Percentiles rank a stretch among this genome's conserved stretches.
Evolutionary conservation across 1,140 invertebrate species (phyloP).

Genomic region (Hormaphis cornu): DNA sequence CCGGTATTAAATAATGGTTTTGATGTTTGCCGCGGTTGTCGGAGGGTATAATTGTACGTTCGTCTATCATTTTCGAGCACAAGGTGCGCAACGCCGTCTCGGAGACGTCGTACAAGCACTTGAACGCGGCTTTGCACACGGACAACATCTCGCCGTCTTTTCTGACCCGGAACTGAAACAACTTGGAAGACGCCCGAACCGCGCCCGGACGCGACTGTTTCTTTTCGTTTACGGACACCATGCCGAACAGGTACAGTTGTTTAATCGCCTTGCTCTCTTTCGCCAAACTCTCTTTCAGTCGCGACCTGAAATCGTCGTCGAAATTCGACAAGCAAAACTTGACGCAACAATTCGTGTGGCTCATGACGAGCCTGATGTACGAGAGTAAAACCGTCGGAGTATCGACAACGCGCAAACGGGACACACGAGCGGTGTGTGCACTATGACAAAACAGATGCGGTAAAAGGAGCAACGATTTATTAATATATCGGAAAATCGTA

Average conservation of each 20-base stretch:
- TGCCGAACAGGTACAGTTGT: background rate
- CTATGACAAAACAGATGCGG: no score
- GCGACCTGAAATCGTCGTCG: background rate
- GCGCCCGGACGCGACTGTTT: background rate
- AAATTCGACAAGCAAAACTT: background rate
- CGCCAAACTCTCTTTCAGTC: background rate
- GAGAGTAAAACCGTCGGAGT: no score
- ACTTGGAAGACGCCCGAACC: background rate
- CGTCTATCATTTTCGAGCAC: background rate
- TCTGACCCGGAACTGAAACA: background rate
- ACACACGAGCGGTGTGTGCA: no score
- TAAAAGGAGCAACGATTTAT: no score
- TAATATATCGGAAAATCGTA: no score
- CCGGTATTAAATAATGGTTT: background rate
- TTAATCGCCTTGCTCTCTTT: background rate
- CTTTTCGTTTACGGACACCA: background rate
- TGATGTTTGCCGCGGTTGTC: background rate
- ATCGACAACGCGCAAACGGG: no score
- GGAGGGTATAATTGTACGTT: background rate
- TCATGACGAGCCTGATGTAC: no score
- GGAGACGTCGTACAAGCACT: background rate
- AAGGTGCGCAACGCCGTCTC: background rate
- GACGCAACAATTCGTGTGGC: background rate
- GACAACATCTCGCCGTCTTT: background rate
- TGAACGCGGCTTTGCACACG: background rate